These are phyloP conservation scores for Cyaniris semiargus DNA, from an alignment of 2,888 invertebrate genomes.

Conservation along the genomic window DNA sequence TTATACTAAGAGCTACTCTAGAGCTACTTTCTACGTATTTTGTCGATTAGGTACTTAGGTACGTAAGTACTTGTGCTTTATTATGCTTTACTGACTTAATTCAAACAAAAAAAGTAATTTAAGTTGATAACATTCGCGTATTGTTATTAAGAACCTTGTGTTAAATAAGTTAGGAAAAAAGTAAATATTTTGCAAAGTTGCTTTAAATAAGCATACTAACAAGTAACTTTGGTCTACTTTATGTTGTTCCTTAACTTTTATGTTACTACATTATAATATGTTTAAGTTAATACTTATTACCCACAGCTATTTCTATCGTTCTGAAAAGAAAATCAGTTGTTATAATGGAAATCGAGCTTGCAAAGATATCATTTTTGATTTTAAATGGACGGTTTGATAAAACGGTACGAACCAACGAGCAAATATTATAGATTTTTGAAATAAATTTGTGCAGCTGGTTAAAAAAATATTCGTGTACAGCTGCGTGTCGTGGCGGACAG, in stretches of 20 bases:
- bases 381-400: neutral
- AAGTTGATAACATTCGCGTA: neutral
- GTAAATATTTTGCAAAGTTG: neutral
- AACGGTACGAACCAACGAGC: neutral
- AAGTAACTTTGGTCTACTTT: neutral
- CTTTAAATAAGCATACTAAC: neutral
- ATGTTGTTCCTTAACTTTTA: neutral
- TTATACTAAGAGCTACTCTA: too few species aligned
- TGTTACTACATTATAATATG: neutral
- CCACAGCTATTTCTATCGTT: neutral
- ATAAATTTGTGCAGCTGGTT: neutral
- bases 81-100: neutral
- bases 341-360: neutral
- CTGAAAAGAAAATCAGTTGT: neutral
- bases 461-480: slow-evolving; percentile 11
- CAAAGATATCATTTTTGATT: neutral
- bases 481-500: slow-evolving; percentile 13
- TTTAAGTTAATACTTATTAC: neutral
- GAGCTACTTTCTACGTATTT: too few species aligned
- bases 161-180: neutral
- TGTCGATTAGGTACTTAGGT: neutral
- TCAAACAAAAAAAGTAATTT: neutral
- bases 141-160: neutral
- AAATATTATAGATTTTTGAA: slow-evolving; percentile 15
- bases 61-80: neutral